Evolutionary conservation across 1,140 invertebrate genomes (phyloP).

Genomic region (Varroa destructor): DNA sequence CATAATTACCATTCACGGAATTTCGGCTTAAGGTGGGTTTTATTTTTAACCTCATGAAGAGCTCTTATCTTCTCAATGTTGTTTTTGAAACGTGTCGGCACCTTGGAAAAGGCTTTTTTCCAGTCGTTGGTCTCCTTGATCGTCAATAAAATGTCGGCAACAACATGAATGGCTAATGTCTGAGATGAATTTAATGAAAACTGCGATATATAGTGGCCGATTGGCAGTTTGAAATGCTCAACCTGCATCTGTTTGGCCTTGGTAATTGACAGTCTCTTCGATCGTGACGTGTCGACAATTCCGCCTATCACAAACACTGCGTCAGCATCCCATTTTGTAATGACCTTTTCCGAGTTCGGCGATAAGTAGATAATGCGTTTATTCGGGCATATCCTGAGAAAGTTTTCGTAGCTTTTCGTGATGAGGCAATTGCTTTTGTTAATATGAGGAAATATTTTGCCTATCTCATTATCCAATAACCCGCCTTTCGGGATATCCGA

Average conservation of each 20-base stretch:
- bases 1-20: too few relatives aligned
- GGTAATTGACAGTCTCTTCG: slow-evolving; percentile 60
- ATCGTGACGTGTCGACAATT: slow-evolving; percentile 42
- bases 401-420: slow-evolving; percentile 52
- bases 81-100: not conserved
- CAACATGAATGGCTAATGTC: not conserved
- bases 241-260: slow-evolving; percentile 71
- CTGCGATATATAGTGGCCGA: slow-evolving; percentile 54
- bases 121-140: slow-evolving; percentile 2
- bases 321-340: slow-evolving; percentile 57
- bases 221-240: slow-evolving; percentile 59
- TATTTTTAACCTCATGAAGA: too few relatives aligned
- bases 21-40: too few relatives aligned
- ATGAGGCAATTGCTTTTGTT: too few relatives aligned
- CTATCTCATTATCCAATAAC: too few relatives aligned
- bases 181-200: not conserved
- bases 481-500: too few relatives aligned
- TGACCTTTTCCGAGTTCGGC: slow-evolving; percentile 56
- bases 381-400: slow-evolving; percentile 65
- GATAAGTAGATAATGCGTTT: slow-evolving; percentile 70
- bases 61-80: too few relatives aligned
- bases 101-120: not conserved
- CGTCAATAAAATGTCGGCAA: not conserved
- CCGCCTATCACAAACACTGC: slow-evolving; percentile 68
- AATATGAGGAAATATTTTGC: too few relatives aligned